Conservation (phyloP, 2,888 invertebrate genomes). For the Dendrolimus houi region DNA sequence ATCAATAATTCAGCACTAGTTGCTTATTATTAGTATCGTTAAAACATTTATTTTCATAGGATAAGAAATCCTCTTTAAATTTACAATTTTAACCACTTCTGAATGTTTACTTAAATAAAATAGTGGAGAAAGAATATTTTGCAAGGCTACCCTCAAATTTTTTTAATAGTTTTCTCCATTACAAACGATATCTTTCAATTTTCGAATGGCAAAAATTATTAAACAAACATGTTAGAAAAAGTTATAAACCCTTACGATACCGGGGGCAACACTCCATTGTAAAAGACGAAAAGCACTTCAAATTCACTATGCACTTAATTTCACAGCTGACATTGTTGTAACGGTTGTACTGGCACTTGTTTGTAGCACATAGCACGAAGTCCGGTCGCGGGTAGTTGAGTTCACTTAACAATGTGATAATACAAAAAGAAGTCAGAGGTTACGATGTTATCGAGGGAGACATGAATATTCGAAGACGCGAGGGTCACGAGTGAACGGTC, state of each 20-base stretch:
- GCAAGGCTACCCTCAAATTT: no score
- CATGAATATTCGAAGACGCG: constrained; percentile 75
- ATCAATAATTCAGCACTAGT: background rate
- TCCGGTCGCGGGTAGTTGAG: constrained; percentile 51
- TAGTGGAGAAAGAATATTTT: no score
- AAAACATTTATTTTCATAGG: no score
- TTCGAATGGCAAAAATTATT: no score
- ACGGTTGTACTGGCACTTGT: constrained; percentile 57
- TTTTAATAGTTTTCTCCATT: no score
- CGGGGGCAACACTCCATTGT: constrained; percentile 58
- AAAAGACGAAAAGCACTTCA: constrained; percentile 28
- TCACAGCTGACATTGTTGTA: constrained; percentile 50
- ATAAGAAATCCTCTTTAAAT: no score
- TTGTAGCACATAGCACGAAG: constrained; percentile 63
- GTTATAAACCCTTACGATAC: constrained; percentile 61
- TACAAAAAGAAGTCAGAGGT: constrained; percentile 73
- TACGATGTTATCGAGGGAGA: constrained; percentile 73
- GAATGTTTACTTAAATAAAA: no score
- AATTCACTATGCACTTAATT: constrained; percentile 64
- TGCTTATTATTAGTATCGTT: no score
- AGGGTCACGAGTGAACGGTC: constrained; percentile 74
- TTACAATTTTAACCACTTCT: no score
- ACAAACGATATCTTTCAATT: no score
- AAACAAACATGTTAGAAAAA: constrained; percentile 12
- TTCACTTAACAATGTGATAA: constrained; percentile 69